Percentiles rank a stretch among this genome's conserved stretches.
Evolutionary conservation across 2,888 invertebrate genomes (phyloP).

Genomic region (Agriopis leucophaearia): DNA sequence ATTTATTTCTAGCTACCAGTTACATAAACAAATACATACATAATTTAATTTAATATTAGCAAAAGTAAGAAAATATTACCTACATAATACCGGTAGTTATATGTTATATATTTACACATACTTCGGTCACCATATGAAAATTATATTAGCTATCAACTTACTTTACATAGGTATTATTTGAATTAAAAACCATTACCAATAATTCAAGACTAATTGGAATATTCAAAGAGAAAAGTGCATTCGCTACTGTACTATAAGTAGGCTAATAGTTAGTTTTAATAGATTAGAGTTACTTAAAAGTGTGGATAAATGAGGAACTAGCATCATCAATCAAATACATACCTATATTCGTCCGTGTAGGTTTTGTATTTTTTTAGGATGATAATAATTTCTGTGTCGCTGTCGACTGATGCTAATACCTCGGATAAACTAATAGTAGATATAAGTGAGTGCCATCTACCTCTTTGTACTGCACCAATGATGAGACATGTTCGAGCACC

Average conservation of each 20-base stretch:
- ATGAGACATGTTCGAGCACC: constrained; percentile 61
- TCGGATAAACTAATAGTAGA: constrained; percentile 13
- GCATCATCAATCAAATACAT: constrained; percentile 2
- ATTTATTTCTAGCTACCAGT: background rate
- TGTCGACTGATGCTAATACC: constrained; percentile 17
- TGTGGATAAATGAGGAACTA: constrained; percentile 4
- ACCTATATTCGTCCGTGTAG: background rate
- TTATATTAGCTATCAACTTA: background rate
- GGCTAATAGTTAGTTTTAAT: background rate
- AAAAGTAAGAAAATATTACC: background rate
- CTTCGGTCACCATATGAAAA: background rate
- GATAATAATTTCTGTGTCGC: background rate
- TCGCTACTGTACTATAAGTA: background rate
- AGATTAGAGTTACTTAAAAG: background rate
- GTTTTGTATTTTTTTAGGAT: background rate
- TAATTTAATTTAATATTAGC: background rate
- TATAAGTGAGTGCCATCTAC: constrained; percentile 57
- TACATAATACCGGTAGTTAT: no score
- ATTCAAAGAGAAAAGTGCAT: background rate
- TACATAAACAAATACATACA: background rate
- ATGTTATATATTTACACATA: background rate
- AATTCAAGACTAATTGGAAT: background rate
- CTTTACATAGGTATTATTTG: background rate
- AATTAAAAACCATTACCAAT: background rate
- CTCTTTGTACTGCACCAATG: constrained; percentile 69